phyloP scores from a whole-genome alignment of 1,140 invertebrate genomes.

The Dryas iulia region DNA sequence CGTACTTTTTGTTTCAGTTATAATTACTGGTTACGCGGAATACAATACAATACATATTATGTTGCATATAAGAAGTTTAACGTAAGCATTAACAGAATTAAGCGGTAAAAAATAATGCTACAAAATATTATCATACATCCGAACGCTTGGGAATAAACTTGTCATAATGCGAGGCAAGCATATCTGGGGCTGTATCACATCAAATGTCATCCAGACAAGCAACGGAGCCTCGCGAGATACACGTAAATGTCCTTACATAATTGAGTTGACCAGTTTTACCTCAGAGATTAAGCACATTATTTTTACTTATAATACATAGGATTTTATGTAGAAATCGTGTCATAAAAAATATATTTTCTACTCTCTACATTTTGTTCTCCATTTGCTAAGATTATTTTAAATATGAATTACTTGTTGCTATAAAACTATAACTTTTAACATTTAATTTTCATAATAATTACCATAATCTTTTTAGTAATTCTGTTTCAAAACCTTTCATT shows the following conservation, averaged over 20 bases:
- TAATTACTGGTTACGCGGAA: background rate
- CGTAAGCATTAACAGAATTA: background rate
- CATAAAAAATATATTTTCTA: too few relatives aligned
- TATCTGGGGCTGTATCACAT: background rate
- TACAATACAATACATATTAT: too few relatives aligned
- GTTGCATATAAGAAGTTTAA: too few relatives aligned
- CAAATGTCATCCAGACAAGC: background rate
- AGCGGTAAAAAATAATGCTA: background rate
- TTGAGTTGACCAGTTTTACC: background rate
- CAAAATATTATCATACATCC: background rate
- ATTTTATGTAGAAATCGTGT: too few relatives aligned
- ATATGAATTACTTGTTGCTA: background rate
- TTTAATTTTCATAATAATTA: background rate
- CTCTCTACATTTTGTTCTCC: too few relatives aligned
- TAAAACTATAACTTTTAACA: background rate
- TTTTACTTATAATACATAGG: background rate
- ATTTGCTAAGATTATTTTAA: background rate
- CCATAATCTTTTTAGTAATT: background rate
- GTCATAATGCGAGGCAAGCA: background rate
- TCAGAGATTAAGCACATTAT: background rate
- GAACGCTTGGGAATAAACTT: background rate
- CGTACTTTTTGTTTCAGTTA: too few relatives aligned
- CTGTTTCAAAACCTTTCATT: background rate
- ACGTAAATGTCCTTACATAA: conserved; percentile 1
- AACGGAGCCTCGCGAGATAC: background rate